Evolutionary conservation across 2,888 invertebrate species (phyloP).

Genomic region (Punctoribates punctum): DNA sequence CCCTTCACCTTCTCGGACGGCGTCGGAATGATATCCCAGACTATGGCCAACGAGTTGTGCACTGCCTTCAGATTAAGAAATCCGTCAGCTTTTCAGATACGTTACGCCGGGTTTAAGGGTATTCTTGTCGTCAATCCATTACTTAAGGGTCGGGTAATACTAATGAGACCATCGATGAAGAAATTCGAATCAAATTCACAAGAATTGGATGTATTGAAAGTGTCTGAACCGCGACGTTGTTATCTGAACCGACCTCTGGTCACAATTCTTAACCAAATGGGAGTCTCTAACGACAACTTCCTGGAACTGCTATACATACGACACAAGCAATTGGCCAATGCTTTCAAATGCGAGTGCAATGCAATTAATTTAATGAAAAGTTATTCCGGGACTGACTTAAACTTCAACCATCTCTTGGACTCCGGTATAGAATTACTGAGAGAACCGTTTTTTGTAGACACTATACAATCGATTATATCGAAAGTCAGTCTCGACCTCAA

Average conservation of each 20-base stretch:
- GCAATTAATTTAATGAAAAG: constrained; percentile 38
- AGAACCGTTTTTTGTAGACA: constrained; percentile 27
- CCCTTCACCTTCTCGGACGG: constrained; percentile 41
- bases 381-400: constrained; percentile 45
- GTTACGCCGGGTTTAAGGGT: constrained; percentile 40
- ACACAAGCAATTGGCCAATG: constrained; percentile 43
- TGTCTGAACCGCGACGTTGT: constrained; percentile 19
- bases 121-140: constrained; percentile 37
- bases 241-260: constrained; percentile 46
- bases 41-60: constrained; percentile 26
- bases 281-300: constrained; percentile 42
- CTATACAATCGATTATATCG: neutral
- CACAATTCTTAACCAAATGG: constrained; percentile 46
- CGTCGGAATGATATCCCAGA: constrained; percentile 38
- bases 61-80: neutral
- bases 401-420: constrained; percentile 43
- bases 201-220: constrained; percentile 40
- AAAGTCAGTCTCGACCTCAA: constrained; percentile 23
- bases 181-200: constrained; percentile 36
- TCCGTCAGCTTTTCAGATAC: constrained; percentile 31
- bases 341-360: neutral
- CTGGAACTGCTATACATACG: constrained; percentile 40
- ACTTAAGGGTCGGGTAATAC: constrained; percentile 26
- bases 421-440: constrained; percentile 37
- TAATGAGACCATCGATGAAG: constrained; percentile 38